phyloP scores from a whole-genome alignment of 2,888 invertebrate genomes.

The Julus scanicus region DNA sequence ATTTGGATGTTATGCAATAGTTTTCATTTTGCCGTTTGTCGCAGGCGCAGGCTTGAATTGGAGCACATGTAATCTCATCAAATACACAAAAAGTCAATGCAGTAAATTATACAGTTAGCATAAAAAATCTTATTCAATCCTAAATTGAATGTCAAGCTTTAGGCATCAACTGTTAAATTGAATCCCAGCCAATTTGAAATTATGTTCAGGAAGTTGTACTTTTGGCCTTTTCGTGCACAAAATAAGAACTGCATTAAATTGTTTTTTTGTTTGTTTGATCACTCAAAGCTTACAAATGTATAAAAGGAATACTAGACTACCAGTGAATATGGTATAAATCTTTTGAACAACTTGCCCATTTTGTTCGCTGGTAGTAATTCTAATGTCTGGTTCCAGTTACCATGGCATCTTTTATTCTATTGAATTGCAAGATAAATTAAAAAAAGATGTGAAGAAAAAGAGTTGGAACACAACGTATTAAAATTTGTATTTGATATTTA shows the following conservation, averaged over 20 bases:
- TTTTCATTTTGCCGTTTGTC: neutral
- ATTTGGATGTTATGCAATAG: neutral
- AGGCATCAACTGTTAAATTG: neutral
- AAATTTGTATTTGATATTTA: too few species aligned
- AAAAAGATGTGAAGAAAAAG: neutral
- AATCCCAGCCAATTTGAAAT: conserved; percentile 6
- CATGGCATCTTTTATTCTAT: neutral
- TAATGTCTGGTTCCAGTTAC: neutral
- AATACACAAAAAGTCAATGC: neutral
- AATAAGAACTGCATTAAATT: neutral
- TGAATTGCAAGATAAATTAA: neutral
- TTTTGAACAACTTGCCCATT: neutral
- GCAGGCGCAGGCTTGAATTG: neutral
- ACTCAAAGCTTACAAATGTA: neutral
- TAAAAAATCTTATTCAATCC: neutral
- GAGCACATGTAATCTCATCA: neutral
- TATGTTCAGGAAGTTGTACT: neutral
- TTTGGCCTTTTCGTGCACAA: neutral
- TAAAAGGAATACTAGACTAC: neutral
- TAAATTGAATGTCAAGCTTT: neutral
- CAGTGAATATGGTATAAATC: neutral
- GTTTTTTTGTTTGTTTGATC: neutral
- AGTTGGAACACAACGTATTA: neutral
- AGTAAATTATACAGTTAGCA: neutral
- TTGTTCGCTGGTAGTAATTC: neutral